Base-by-base conservation (phyloP, 2,888 invertebrate genomes). In the Holacanthella duospinosa region DNA sequence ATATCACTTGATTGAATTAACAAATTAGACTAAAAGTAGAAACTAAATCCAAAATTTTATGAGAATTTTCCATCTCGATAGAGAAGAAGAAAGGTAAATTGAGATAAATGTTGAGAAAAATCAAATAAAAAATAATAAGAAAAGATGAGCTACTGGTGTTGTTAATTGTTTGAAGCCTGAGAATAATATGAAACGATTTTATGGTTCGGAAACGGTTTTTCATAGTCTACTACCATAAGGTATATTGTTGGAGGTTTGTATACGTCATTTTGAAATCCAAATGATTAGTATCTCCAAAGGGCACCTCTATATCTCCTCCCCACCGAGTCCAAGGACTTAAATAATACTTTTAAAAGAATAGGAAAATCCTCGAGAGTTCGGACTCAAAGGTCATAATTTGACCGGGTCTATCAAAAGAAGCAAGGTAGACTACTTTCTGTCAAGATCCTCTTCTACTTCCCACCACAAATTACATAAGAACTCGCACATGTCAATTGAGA, bases 371-470 rank as follows among this genome's bases (percentile, higher is more conserved):
- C 66, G 66, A 64, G 55, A 61, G 64, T 63, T 63, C 67, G 68
- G 70, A 66, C 43, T 27, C 66, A 68, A 68, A 70, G 70, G 70
- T 70, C 70, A 66, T 59, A 43, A 29, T 36, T 56, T 44, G 58
- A 55, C 57, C 61, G 59, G 28, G 61, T 60, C 63, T 58, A 48
- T 25, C 24, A 65, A 59, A n/a, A 59, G 63, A 66, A 61, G 68
- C 69, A 70, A 70, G 70, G 70, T 68, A 61, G 70, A 70, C 70
- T 56, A 67, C 64, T 70, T 70, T 70, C 67, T 62, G 44, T 43
- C 64, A 48, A 21, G 61, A 43, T 21, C 44, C 19, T 58, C 29
- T 36, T 25, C n/a, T n/a, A n/a, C n/a, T n/a, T n/a, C n/a, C n/a
- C n/a, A n/a, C n/a, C n/a, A n/a, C n/a, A n/a, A n/a, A n/a, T n/a